phyloP scores from a whole-genome alignment of 1,140 invertebrate genomes.

The Plodia interpunctella region DNA sequence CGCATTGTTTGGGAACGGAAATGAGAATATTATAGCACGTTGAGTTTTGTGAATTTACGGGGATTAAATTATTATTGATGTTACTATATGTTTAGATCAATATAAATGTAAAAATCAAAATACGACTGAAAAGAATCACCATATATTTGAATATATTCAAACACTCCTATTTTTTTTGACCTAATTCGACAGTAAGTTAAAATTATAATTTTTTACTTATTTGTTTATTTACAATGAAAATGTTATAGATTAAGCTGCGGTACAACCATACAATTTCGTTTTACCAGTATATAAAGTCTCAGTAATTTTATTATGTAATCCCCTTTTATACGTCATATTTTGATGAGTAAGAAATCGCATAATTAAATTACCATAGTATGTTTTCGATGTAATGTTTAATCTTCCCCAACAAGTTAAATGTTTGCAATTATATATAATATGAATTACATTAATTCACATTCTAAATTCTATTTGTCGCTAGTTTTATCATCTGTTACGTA shows the following conservation, averaged over 20 bases:
- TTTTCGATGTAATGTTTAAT: not conserved
- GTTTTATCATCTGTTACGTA: not conserved
- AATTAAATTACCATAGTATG: not conserved
- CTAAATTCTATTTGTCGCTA: slow-evolving; percentile 1
- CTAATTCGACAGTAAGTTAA: too few species aligned
- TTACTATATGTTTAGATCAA: slow-evolving; percentile 13
- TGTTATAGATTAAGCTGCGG: too few species aligned
- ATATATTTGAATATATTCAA: too few species aligned
- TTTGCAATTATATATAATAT: slow-evolving; percentile 14
- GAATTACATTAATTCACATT: slow-evolving; percentile 15
- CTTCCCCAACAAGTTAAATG: slow-evolving; percentile 9
- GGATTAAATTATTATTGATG: slow-evolving; percentile 42
- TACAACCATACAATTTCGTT: too few species aligned
- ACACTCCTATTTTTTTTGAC: too few species aligned
- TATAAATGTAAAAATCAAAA: not conserved
- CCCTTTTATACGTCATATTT: too few species aligned
- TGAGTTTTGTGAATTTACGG: slow-evolving; percentile 60
- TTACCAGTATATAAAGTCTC: too few species aligned
- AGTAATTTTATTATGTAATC: too few species aligned
- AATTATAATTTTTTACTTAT: too few species aligned
- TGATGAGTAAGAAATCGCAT: too few species aligned
- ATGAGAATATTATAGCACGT: slow-evolving; percentile 28
- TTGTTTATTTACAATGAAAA: too few species aligned
- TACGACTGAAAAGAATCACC: not conserved
- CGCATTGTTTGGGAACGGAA: slow-evolving; percentile 20